Base-by-base conservation (phyloP, 2,888 invertebrate genomes). In the Pandemis cinnamomeana region DNA sequence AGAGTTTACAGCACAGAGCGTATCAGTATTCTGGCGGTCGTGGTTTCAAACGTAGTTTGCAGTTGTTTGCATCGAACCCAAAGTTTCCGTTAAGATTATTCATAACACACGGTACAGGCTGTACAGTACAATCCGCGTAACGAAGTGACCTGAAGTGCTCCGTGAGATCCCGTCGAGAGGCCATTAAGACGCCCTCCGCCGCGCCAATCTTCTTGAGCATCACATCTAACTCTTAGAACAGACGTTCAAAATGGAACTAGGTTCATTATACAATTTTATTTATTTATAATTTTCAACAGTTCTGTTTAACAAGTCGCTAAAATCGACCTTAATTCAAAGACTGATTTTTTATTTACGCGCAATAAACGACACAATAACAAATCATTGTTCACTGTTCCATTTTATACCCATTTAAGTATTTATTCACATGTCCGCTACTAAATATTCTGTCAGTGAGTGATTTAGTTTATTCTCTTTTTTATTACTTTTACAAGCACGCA, bases 121-220 rank as follows among this genome's bases (percentile, higher is more conserved):
- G 89, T 36, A 36, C 27, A 36, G 27, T 89, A 91, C 91, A 90
- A 91, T 89, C 84, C 87, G 82, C 89, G 90, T 93, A 93, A 93
- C 93, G 92, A 93, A 93, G 93, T 91, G 92, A 91, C 92, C 91
- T 92, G 89, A 81, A 93, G 93, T 81, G 88, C 86, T 81, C 85
- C 81, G 87, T 84, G 87, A 92, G 91, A 89, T 86, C 82, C 84
- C 79, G 87, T 90, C 88, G 80, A 93, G 93, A 93, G 93, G 90
- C 93, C 93, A 93, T 93, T 93, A 93, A 89, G 85, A 91, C 87
- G 83, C 86, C 89, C 91, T 91, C 84, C 86, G 84, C 86, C 86
- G 88, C 90, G 89, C 90, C 90, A 89, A 91, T 92, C 92, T 90
- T 85, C 90, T 92, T 88, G 87, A 92, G 90, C 84, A 89, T 89